phyloP scores from a whole-genome alignment of 2,797 vertebrate species.

The Poeciliopsis gracilis region DNA sequence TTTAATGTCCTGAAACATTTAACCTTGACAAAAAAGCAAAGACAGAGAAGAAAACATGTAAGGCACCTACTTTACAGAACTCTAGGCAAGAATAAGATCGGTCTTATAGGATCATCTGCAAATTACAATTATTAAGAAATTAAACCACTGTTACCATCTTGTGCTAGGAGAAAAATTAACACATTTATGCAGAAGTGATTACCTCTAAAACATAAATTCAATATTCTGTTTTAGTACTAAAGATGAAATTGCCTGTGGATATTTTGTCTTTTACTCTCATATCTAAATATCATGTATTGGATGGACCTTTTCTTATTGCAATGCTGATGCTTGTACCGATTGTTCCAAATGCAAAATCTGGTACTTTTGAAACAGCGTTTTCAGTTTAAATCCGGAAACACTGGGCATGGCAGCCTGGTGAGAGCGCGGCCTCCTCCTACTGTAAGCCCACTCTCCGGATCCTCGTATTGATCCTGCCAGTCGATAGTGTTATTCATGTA shows the following conservation, averaged over 20 bases:
- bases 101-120: background rate
- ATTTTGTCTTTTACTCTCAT: background rate
- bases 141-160: background rate
- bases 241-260: background rate
- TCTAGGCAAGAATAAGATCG: background rate
- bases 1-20: background rate
- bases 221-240: background rate
- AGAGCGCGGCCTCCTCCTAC: constrained; percentile 37
- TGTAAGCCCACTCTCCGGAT: constrained; percentile 63
- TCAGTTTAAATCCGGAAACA: constrained; percentile 24
- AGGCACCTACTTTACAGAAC: too few relatives aligned
- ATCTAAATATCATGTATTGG: background rate
- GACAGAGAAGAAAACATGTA: background rate
- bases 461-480: constrained; percentile 64
- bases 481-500: constrained; percentile 72
- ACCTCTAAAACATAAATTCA: background rate
- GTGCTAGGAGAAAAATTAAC: background rate
- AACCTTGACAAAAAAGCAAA: background rate
- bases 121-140: background rate
- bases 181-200: background rate
- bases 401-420: constrained; percentile 14
- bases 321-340: background rate
- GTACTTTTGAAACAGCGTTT: constrained; percentile 14
- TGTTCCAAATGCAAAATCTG: background rate
- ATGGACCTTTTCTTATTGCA: background rate